phyloP scores from a whole-genome alignment of 2,113 vertebrate species.

The Trachemys scripta region DNA sequence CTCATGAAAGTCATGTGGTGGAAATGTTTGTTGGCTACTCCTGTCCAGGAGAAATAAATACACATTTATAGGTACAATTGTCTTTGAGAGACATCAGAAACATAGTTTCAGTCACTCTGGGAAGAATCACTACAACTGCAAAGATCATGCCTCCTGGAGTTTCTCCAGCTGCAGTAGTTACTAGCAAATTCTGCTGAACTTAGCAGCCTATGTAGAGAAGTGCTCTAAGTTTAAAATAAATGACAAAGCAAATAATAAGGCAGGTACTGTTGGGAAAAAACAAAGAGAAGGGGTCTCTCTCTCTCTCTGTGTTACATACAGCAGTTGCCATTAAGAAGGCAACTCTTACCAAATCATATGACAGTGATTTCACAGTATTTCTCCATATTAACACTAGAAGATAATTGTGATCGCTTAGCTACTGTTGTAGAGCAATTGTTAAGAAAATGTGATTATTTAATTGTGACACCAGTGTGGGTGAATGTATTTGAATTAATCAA shows the following conservation, averaged over 20 bases:
- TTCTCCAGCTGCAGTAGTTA: conserved; percentile 13
- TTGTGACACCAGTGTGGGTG: background rate
- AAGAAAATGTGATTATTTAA: background rate
- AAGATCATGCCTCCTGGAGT: conserved; percentile 1
- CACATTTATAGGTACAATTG: conserved; percentile 32
- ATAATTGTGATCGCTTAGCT: background rate
- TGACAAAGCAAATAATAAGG: background rate
- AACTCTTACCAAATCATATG: background rate
- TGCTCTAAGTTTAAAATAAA: background rate
- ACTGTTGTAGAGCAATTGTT: background rate
- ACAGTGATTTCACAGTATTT: background rate
- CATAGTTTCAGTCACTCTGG: conserved; percentile 50
- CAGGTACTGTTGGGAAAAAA: background rate
- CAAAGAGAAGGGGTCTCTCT: background rate
- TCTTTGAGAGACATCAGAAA: conserved; percentile 47
- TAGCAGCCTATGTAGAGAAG: background rate
- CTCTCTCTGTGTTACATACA: background rate
- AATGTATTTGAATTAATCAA: background rate
- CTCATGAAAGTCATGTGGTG: conserved; percentile 64
- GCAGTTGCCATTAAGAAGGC: background rate
- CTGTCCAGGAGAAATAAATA: conserved; percentile 58
- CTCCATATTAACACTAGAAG: background rate
- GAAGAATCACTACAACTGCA: background rate
- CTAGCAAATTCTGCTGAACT: conserved; percentile 28
- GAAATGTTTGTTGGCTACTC: conserved; percentile 37